Base-by-base conservation (phyloP, 2,888 invertebrate genomes). In the Hyppa rectilinea region DNA sequence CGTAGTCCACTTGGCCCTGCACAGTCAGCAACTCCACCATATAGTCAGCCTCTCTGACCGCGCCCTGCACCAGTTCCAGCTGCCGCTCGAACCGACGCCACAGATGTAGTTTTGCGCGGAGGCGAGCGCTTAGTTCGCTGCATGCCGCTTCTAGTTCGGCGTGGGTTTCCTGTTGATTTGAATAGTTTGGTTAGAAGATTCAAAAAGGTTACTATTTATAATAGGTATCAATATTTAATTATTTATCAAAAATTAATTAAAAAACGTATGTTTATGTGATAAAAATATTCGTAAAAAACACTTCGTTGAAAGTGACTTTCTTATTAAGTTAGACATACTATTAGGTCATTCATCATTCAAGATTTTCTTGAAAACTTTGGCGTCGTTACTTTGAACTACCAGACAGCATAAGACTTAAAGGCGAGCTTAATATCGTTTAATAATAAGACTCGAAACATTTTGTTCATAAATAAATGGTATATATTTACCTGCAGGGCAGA, bases 11-110 rank as follows among this genome's bases (percentile, higher is more conserved):
- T 75, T 97, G 97, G 1, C 98, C 98, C 88, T 98, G 98, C 0
- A 98, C 97, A 0, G 98, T 98, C 20, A 98, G 95, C 71, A 98
- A 94, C 82, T 98, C 98, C 95, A 98, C 98, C 98, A 98, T 98
- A 86, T 98, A 98, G 90, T 98, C 98, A 0, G 98, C 98, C 86
- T 98, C 98, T 68, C 98, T 97, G 0, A 98, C 98, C 0, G 98
- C 98, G 62, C 98, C 97, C 78, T 98, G 98, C 17, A 98, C 98
- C 89, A 97, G 88, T 85, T 98, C 98, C 82, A 98, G 91, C 85
- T 98, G 98, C 4, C 97, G 95, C 88, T 98, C 98, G 89, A 98
- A 98, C 34, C 98, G 95, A 68, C 97, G 96, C 98, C 98, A 98
- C 34, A 98, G 93, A 4, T 96, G 96, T 49, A 97, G 92, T 10